These are phyloP conservation scores for Rhopalosiphum nymphaeae DNA, from an alignment of 2,888 invertebrate genomes.

Conservation along the genomic window DNA sequence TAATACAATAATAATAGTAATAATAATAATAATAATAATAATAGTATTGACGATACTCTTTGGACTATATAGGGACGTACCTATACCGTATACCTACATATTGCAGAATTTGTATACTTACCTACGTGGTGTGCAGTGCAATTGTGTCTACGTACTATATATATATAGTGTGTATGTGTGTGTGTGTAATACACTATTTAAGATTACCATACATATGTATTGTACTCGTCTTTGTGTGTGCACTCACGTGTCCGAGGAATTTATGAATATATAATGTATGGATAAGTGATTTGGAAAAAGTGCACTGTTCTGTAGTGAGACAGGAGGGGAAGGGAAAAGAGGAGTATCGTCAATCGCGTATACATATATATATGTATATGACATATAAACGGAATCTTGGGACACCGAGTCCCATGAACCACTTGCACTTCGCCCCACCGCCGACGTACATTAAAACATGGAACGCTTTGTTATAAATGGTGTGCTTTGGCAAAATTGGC, in stretches of 20 bases:
- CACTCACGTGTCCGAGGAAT: neutral
- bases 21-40: neutral
- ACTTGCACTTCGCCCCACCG: neutral
- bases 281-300: slow-evolving; percentile 14
- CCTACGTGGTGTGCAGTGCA: neutral
- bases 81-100: neutral
- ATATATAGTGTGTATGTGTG: neutral
- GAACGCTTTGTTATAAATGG: slow-evolving; percentile 54
- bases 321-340: neutral
- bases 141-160: neutral
- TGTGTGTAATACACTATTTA: neutral
- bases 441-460: slow-evolving; percentile 31
- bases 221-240: neutral
- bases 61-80: neutral
- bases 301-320: neutral
- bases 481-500: slow-evolving; percentile 59
- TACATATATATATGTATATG: neutral
- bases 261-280: neutral
- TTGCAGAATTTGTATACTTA: neutral
- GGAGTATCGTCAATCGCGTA: neutral
- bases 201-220: neutral
- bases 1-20: neutral
- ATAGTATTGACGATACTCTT: neutral
- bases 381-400: slow-evolving; percentile 24
- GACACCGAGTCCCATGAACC: slow-evolving; percentile 6